Conservation (phyloP, 1,140 invertebrate species). For the Ooceraea biroi region DNA sequence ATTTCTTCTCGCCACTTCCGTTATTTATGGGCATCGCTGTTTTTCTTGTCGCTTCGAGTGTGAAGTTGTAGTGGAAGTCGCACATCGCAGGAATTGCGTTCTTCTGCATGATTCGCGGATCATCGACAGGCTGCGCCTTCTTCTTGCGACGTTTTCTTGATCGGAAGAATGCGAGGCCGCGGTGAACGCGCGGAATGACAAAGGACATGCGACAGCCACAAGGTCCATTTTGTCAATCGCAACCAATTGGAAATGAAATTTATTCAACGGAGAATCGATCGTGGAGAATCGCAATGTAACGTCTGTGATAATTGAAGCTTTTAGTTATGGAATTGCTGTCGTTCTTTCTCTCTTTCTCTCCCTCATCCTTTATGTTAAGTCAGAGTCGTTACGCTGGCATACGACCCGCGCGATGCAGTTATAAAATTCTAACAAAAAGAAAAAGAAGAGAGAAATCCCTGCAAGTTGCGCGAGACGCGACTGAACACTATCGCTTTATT, state of each 20-base stretch:
- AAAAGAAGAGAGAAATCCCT: not conserved
- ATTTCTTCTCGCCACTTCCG: conserved; percentile 48
- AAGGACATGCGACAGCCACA: conserved; percentile 3
- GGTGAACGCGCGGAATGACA: conserved; percentile 33
- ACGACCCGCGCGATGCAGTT: not conserved
- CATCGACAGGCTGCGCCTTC: conserved; percentile 19
- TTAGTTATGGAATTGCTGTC: not conserved
- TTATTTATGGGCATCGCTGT: conserved; percentile 56
- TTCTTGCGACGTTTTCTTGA: conserved; percentile 39
- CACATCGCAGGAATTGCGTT: not conserved
- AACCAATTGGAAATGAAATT: conserved; percentile 23
- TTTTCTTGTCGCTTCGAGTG: not conserved
- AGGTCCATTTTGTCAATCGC: not conserved
- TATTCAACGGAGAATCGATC: conserved; percentile 19
- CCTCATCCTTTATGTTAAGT: not conserved
- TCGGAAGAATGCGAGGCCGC: conserved; percentile 27
- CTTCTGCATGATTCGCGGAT: conserved; percentile 31
- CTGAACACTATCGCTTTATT: conserved; percentile 29
- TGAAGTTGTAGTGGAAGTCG: conserved; percentile 3
- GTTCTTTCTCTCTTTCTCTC: not conserved
- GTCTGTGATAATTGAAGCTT: not conserved
- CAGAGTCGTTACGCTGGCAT: conserved; percentile 6
- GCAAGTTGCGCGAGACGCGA: not conserved
- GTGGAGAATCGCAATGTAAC: conserved; percentile 7
- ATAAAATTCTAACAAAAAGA: conserved; percentile 18